Evolutionary conservation across 2,888 invertebrate genomes (phyloP).

Genomic region (Chrysomela aeneicollis): DNA sequence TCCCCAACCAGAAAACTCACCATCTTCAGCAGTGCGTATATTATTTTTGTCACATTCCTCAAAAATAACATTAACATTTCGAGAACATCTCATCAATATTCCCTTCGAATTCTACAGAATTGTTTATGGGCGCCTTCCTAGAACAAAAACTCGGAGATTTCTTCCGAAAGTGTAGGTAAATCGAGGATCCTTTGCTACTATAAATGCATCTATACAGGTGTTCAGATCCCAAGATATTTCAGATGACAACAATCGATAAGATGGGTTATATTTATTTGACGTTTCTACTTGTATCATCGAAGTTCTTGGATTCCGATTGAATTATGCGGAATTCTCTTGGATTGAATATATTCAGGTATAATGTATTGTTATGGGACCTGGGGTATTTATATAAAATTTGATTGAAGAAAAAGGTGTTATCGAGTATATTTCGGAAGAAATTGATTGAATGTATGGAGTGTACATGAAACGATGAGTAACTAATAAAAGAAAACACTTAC

Average conservation of each 20-base stretch:
- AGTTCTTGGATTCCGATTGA: slow-evolving; percentile 29
- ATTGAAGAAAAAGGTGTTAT: no score
- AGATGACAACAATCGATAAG: slow-evolving; percentile 40
- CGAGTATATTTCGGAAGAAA: no score
- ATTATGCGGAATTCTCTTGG: slow-evolving; percentile 34
- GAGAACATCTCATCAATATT: slow-evolving; percentile 46
- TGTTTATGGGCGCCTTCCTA: slow-evolving; percentile 42
- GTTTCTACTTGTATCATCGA: slow-evolving; percentile 32
- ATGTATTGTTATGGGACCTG: no score
- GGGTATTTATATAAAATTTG: not conserved
- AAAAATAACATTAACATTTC: slow-evolving; percentile 40
- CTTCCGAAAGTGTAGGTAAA: slow-evolving; percentile 34
- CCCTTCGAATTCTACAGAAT: slow-evolving; percentile 41
- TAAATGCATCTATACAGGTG: slow-evolving; percentile 36
- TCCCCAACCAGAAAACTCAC: slow-evolving; percentile 26
- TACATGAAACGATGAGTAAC: no score
- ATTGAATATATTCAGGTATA: slow-evolving; percentile 27
- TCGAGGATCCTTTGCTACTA: slow-evolving; percentile 27
- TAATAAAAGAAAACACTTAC: no score
- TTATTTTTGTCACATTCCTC: slow-evolving; percentile 45
- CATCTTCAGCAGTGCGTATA: slow-evolving; percentile 38
- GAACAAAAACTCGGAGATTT: slow-evolving; percentile 39
- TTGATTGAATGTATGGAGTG: no score
- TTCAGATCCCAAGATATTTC: slow-evolving; percentile 32
- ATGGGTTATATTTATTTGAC: slow-evolving; percentile 36